Evolutionary conservation across 2,888 invertebrate genomes (phyloP).

Genomic region (Lepas anatifera): DNA sequence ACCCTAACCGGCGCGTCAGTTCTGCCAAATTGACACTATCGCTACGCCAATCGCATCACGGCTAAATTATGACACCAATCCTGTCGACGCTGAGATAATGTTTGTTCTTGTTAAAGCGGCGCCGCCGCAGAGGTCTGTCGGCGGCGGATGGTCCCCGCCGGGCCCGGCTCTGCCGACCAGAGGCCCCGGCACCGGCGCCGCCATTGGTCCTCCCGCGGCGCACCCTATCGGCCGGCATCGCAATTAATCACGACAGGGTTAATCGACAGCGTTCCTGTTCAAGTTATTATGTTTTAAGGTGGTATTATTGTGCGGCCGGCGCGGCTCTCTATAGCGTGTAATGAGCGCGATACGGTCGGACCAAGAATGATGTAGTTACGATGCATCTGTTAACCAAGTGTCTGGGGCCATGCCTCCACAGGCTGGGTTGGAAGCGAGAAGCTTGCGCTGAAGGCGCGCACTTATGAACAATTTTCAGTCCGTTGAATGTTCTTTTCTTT

Average conservation of each 20-base stretch:
- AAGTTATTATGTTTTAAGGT: conserved; percentile 1
- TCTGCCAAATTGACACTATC: not conserved
- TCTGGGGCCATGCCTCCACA: too few species aligned
- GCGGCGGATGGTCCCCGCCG: too few species aligned
- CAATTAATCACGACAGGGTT: not conserved
- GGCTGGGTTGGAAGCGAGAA: too few species aligned
- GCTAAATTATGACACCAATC: not conserved
- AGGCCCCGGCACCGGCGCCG: too few species aligned
- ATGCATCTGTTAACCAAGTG: too few species aligned
- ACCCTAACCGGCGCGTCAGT: not conserved
- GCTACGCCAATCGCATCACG: not conserved
- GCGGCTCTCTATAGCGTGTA: not conserved
- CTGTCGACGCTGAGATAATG: not conserved
- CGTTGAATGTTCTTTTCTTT: too few species aligned
- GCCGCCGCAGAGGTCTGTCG: too few species aligned
- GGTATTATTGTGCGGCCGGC: not conserved
- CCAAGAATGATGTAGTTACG: too few species aligned
- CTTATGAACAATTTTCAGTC: too few species aligned
- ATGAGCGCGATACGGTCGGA: not conserved
- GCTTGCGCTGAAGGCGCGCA: too few species aligned
- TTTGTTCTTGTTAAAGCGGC: not conserved
- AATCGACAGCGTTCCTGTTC: conserved; percentile 6
- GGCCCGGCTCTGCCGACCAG: too few species aligned
- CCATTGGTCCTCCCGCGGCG: not conserved
- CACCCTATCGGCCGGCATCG: not conserved